Evolutionary conservation across 2,888 invertebrate genomes (phyloP).

Genomic region (Tetragonula carbonaria): DNA sequence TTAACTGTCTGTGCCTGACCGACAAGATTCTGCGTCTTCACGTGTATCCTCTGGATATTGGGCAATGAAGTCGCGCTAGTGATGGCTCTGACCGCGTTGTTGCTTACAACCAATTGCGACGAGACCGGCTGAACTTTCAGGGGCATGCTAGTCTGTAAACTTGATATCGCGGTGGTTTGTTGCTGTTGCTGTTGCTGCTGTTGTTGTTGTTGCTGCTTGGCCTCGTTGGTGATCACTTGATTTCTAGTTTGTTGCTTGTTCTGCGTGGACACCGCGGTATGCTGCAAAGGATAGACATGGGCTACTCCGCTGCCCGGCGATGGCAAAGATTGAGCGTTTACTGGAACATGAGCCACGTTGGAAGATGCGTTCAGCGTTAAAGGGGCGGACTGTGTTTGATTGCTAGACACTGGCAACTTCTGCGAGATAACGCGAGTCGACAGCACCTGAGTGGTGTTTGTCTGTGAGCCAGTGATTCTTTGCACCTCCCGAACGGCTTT

Average conservation of each 20-base stretch:
- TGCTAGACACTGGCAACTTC: slow-evolving; percentile 66
- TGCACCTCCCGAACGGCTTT: slow-evolving; percentile 70
- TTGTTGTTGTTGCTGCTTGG: slow-evolving; percentile 34
- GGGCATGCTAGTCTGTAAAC: slow-evolving; percentile 61
- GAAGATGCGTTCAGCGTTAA: slow-evolving; percentile 56
- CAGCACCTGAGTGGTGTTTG: slow-evolving; percentile 72
- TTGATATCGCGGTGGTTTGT: slow-evolving; percentile 35
- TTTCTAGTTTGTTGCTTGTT: slow-evolving; percentile 68
- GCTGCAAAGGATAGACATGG: slow-evolving; percentile 53
- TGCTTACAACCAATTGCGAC: slow-evolving; percentile 56
- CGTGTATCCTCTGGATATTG: slow-evolving; percentile 76
- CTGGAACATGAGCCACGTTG: slow-evolving; percentile 49
- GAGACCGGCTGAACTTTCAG: slow-evolving; percentile 70
- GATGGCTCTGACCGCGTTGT: slow-evolving; percentile 69
- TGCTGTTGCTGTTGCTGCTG: slow-evolving; percentile 34
- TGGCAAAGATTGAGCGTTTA: slow-evolving; percentile 49
- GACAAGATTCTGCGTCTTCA: slow-evolving; percentile 69
- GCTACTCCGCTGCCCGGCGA: slow-evolving; percentile 47
- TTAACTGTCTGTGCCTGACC: slow-evolving; percentile 71
- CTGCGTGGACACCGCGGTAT: slow-evolving; percentile 41
- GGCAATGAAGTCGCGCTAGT: slow-evolving; percentile 65
- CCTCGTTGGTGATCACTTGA: slow-evolving; percentile 47
- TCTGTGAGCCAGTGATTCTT: slow-evolving; percentile 64
- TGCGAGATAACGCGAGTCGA: slow-evolving; percentile 76
- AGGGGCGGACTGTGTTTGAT: slow-evolving; percentile 60